These are phyloP conservation scores for Acropora yongei DNA, from an alignment of 64 coral and sea anemone genomes.

Conservation along the genomic window DNA sequence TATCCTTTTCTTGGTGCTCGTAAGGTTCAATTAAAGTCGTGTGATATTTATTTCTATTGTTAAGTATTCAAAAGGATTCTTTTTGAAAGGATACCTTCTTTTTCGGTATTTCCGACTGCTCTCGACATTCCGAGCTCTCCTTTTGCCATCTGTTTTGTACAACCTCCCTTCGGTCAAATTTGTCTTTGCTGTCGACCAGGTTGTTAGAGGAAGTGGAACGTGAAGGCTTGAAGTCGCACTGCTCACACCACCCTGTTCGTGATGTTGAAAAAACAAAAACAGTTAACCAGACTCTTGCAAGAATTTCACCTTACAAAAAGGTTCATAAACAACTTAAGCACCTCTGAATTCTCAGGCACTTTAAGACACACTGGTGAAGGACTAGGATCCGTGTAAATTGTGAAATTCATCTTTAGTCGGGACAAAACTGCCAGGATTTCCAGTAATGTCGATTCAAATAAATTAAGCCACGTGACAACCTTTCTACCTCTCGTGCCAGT, in stretches of 20 bases:
- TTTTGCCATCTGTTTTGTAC: conserved; percentile 86
- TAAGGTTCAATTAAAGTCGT: too few species aligned
- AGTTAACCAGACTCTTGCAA: not conserved
- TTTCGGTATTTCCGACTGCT: conserved; percentile 96
- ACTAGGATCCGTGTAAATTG: conserved; percentile 24
- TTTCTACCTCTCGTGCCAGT: not conserved
- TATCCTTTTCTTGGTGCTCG: too few species aligned
- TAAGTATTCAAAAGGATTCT: too few species aligned
- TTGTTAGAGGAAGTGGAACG: conserved; percentile 11
- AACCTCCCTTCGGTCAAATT: conserved; percentile 46
- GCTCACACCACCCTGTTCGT: conserved; percentile 7
- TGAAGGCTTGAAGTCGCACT: conserved; percentile 3
- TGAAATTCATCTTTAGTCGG: conserved; percentile 19
- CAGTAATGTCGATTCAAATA: not conserved
- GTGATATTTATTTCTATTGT: too few species aligned
- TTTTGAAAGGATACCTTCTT: conserved; percentile 57
- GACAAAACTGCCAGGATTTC: not conserved
- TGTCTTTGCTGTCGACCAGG: conserved; percentile 26
- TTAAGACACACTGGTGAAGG: conserved; percentile 15
- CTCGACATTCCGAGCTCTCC: conserved; percentile 88
- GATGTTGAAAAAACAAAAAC: not conserved
- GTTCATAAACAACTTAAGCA: not conserved
- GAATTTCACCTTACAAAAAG: not conserved
- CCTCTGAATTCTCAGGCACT: conserved; percentile 14
- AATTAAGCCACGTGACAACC: not conserved